Conservation (phyloP, 2,888 invertebrate genomes). For the Eupithecia subumbrata region DNA sequence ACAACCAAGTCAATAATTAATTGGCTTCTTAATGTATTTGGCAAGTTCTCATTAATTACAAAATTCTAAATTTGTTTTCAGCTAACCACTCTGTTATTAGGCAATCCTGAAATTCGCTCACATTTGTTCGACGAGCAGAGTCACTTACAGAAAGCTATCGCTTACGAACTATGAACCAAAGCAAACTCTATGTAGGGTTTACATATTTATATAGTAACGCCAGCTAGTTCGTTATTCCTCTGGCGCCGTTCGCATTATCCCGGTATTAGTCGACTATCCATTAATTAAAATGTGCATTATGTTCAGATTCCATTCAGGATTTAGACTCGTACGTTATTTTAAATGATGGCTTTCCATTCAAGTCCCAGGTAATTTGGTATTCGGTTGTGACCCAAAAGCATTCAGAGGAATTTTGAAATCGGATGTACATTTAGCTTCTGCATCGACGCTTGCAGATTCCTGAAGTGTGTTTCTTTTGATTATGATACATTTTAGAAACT, state of each 20-base stretch:
- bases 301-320: conserved; percentile 50
- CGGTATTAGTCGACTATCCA: conserved; percentile 47
- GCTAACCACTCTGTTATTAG: conserved; percentile 33
- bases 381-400: conserved; percentile 1
- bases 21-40: not conserved
- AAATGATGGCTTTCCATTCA: conserved; percentile 34
- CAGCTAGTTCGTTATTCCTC: not conserved
- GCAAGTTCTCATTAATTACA: not conserved
- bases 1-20: too few relatives aligned
- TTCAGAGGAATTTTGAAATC: not conserved
- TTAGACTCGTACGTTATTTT: conserved; percentile 38
- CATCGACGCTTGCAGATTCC: not conserved
- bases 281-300: conserved; percentile 56
- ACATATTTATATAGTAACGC: not conserved
- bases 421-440: not conserved
- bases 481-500: not conserved
- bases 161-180: not conserved
- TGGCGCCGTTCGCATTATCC: conserved; percentile 35
- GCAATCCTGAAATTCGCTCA: conserved; percentile 38
- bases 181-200: not conserved
- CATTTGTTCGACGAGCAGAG: conserved; percentile 35
- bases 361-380: conserved; percentile 33
- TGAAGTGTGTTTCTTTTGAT: not conserved
- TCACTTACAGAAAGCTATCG: not conserved
- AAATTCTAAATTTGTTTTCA: conserved; percentile 37